These are phyloP conservation scores for Burhinus bistriatus DNA, from an alignment of 2,113 vertebrate genomes.

Conservation along the genomic window DNA sequence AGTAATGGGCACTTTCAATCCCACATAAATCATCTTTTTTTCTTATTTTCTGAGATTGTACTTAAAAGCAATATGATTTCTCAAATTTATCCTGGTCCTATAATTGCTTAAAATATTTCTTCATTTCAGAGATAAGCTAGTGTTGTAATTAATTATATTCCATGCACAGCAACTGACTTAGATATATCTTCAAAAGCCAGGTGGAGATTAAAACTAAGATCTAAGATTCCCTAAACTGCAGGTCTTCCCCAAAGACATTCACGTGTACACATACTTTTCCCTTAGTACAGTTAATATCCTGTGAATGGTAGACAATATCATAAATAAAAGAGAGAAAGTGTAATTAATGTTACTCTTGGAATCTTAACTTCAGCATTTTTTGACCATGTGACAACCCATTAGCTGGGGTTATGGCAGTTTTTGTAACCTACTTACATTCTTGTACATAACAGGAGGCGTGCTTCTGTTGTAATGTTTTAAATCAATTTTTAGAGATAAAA, in stretches of 20 bases:
- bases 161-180: not conserved
- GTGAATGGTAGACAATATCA: not conserved
- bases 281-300: not conserved
- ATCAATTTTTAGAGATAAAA: not conserved
- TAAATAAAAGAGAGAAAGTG: not conserved
- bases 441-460: not conserved
- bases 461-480: not conserved
- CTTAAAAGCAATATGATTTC: not conserved
- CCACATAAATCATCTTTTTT: not conserved
- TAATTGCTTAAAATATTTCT: not conserved
- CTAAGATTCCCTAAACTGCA: not conserved
- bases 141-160: not conserved
- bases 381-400: not conserved
- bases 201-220: not conserved
- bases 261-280: not conserved
- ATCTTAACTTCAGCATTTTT: not conserved
- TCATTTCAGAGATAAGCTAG: not conserved
- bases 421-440: not conserved
- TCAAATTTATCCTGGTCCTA: not conserved
- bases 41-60: not conserved
- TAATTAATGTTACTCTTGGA: not conserved
- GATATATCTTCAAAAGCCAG: slow-evolving; percentile 20
- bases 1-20: not conserved
- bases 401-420: not conserved
- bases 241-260: slow-evolving; percentile 13